A percentile compares a stretch with the other conserved stretches of the same genome.
Conservation (phyloP, 2,113 vertebrate species). For the Mystacornis crossleyi region DNA sequence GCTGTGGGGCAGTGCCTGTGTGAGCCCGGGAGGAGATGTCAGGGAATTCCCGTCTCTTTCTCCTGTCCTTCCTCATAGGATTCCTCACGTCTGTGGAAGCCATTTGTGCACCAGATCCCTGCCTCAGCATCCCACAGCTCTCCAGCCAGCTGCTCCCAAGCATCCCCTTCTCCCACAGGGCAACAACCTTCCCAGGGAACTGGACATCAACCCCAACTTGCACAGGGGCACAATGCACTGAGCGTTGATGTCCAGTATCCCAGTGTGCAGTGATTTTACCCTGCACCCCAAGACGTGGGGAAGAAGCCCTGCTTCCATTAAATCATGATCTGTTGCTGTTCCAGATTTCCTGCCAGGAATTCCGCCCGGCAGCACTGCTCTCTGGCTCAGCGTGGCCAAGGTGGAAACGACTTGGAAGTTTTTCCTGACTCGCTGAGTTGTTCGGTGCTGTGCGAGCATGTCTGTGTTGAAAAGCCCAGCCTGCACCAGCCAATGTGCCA, state of each 20-base stretch:
- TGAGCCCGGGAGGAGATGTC: neutral
- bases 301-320: neutral
- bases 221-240: accelerated
- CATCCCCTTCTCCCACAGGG: neutral
- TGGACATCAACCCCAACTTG: accelerated
- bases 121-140: neutral
- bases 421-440: accelerated
- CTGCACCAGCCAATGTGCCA: neutral
- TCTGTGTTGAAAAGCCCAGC: neutral
- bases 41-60: neutral
- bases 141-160: neutral
- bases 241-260: accelerated
- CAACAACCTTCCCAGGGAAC: neutral
- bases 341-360: neutral
- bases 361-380: accelerated
- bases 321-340: neutral
- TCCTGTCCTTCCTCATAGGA: neutral
- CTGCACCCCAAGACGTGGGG: accelerated
- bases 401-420: neutral
- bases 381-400: neutral
- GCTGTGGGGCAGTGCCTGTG: neutral
- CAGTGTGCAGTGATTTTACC: accelerated
- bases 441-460: neutral
- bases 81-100: neutral
- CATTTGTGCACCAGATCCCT: neutral